Evolutionary conservation across 2,888 invertebrate genomes (phyloP), one percentile per base, ranked within the genome.

Genomic region (Junonia oenone): DNA sequence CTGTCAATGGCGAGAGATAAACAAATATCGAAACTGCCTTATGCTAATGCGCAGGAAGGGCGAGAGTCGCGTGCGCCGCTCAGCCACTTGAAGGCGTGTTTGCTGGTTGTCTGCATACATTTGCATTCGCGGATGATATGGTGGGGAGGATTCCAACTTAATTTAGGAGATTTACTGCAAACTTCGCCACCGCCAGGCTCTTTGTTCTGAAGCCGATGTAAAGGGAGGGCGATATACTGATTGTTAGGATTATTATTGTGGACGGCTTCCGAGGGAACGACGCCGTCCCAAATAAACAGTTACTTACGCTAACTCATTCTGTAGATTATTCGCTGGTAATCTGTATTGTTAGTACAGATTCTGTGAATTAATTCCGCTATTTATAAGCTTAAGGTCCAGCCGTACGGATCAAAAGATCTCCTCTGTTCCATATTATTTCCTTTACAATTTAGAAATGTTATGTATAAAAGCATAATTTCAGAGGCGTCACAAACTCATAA

Each of bases 151-250:
- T 51, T 55, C 37, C 61, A 59, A 72, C 71, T 71, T 72, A 61
- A 71, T 74, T 71, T 67, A 56, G 62, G 58, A 65, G 65, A 68
- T 71, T 70, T 66, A 68, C 62, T 66, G 63, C 61, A 56, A 58
- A 59, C 52, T 59, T 58, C 29, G 38, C 51, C 45, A 50, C 45
- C 51, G 53, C 13, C 37, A 51, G 22, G 43, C 47, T 47, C 55
- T 63, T 57, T 59, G 59, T 59, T 53, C 45, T 11, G 45, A 27
- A 40, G 17, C 38, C 11, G 35, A 29, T 15, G 38, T 43, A 40
- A 43, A 33, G 47, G 47, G 38, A 37, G 47, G 29, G 51, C 37
- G 48, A 45, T 51, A 55, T 45, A 48, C 26, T n/a, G 51, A 55
- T 43, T 50, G 47, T 19, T 38, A 43, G 56, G 46, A 50, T 47